Evolutionary conservation across 2,888 invertebrate genomes (phyloP).

Genomic region (Pegoplata infirma): DNA sequence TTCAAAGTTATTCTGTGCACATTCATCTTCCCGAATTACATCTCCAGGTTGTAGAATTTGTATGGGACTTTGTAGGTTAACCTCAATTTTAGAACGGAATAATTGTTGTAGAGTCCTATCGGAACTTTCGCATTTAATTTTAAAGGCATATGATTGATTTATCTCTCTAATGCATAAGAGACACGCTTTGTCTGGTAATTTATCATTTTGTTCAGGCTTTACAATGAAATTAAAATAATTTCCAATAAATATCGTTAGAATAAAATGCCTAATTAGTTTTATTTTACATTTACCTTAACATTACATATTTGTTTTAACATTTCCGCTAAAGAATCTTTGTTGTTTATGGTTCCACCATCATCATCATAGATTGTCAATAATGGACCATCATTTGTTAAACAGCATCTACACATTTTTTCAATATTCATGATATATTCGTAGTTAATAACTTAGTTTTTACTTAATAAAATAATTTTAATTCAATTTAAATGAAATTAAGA

Average conservation of each 20-base stretch:
- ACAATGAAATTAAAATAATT: neutral
- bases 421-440: constrained; percentile 66
- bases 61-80: neutral
- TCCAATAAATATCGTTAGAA: neutral
- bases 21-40: neutral
- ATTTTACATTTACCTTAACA: constrained; percentile 66
- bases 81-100: neutral
- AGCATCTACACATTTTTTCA: constrained; percentile 76
- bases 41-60: neutral
- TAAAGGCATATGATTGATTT: constrained; percentile 76
- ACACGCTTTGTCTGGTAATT: constrained; percentile 76
- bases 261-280: no score
- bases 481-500: neutral
- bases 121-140: constrained; percentile 76
- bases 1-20: neutral
- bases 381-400: constrained; percentile 71
- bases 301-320: constrained; percentile 72
- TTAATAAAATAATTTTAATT: neutral
- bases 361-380: constrained; percentile 75
- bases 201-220: constrained; percentile 75
- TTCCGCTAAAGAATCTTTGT: constrained; percentile 70
- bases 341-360: constrained; percentile 49
- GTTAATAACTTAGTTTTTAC: neutral
- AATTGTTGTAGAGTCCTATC: constrained; percentile 74
- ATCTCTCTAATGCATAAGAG: constrained; percentile 76